Conservation (phyloP, 2,797 vertebrate genomes). For the Cirrhinus mrigala region DNA sequence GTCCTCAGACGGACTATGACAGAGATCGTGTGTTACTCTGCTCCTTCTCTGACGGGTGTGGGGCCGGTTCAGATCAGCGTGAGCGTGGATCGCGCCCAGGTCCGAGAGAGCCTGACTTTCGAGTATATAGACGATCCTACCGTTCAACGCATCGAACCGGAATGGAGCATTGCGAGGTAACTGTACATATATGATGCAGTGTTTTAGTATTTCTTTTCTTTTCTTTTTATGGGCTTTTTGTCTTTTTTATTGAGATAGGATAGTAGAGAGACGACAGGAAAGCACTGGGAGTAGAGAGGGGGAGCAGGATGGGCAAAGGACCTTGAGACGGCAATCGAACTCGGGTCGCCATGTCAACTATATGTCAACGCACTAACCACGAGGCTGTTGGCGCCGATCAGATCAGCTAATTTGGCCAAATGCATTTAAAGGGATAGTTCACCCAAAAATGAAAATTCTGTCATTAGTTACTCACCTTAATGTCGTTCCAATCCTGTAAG, state of each 20-base stretch:
- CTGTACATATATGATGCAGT: not conserved
- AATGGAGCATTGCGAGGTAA: slow-evolving; percentile 98
- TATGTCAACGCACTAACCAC: too few relatives aligned
- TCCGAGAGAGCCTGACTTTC: slow-evolving; percentile 87
- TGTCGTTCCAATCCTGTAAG: too few relatives aligned
- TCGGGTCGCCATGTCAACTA: too few relatives aligned
- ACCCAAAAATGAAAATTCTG: too few relatives aligned
- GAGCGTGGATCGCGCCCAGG: slow-evolving; percentile 90
- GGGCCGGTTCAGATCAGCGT: slow-evolving; percentile 88
- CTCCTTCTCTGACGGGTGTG: slow-evolving; percentile 87
- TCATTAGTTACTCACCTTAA: too few relatives aligned
- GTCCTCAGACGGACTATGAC: slow-evolving; percentile 84
- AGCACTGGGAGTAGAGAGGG: too few relatives aligned
- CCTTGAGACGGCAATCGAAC: too few relatives aligned
- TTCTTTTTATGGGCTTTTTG: too few relatives aligned
- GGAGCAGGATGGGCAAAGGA: too few relatives aligned
- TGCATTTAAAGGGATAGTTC: not conserved
- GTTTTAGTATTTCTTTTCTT: not conserved
- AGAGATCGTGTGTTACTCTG: slow-evolving; percentile 92
- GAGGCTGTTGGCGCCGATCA: too few relatives aligned
- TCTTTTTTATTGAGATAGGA: too few relatives aligned
- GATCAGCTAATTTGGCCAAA: not conserved
- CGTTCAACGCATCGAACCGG: slow-evolving; percentile 91
- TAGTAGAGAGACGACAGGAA: too few relatives aligned
- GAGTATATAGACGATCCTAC: slow-evolving; percentile 97